Percentiles rank a stretch among this genome's conserved stretches.
phyloP scores from a whole-genome alignment of 2,797 vertebrate genomes.

The Rousettus madagascariensis region DNA sequence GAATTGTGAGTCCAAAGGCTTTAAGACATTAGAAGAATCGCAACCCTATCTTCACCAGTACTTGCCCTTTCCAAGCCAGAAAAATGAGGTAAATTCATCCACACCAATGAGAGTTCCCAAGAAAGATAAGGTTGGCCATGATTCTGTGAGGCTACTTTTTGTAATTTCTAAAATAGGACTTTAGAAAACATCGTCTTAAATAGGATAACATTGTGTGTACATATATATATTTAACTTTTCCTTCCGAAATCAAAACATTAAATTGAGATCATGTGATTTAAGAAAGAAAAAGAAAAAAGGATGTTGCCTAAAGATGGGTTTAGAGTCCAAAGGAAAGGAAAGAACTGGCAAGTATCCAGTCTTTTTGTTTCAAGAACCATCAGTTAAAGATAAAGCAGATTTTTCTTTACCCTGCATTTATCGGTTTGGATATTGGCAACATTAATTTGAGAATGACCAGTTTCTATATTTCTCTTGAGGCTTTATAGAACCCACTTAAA shows the following conservation, averaged over 20 bases:
- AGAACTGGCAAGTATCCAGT: neutral
- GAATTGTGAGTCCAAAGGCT: conserved; percentile 5
- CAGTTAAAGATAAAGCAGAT: neutral
- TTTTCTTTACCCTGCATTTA: conserved; percentile 1
- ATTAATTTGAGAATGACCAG: neutral
- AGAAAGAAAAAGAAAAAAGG: neutral
- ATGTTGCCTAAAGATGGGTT: neutral
- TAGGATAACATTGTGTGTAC: neutral
- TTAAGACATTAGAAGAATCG: neutral
- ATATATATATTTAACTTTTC: neutral
- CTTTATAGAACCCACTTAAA: neutral
- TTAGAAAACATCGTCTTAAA: neutral
- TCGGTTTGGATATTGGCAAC: neutral
- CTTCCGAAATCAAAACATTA: conserved; percentile 27
- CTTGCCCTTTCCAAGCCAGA: neutral
- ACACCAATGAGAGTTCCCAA: neutral
- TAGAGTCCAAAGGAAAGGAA: conserved; percentile 14
- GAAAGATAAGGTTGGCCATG: neutral
- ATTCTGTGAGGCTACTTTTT: neutral
- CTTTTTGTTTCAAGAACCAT: neutral
- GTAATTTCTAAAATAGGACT: neutral
- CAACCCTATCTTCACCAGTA: neutral
- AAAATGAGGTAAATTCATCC: neutral
- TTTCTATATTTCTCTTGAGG: conserved; percentile 21
- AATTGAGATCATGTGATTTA: neutral